phyloP scores from a whole-genome alignment of 2,113 vertebrate species.

The Hipposideros armiger region DNA sequence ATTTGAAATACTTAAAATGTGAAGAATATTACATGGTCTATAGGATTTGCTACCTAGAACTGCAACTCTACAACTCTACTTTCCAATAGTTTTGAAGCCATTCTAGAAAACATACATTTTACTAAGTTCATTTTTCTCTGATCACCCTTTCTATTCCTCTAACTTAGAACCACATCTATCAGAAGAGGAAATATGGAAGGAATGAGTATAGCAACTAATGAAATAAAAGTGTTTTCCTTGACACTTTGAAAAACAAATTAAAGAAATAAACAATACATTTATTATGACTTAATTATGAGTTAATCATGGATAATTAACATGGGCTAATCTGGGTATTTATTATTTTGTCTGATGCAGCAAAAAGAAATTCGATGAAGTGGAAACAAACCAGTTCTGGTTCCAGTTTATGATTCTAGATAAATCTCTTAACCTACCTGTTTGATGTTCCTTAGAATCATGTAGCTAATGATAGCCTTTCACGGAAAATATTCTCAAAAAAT shows the following conservation, averaged over 20 bases:
- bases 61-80: background rate
- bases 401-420: background rate
- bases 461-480: slow-evolving; percentile 32
- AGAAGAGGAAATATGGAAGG: slow-evolving; percentile 13
- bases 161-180: background rate
- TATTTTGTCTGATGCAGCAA: slow-evolving; percentile 21
- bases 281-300: slow-evolving; percentile 38
- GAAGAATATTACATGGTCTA: background rate
- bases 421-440: background rate
- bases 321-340: background rate
- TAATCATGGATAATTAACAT: slow-evolving; percentile 4
- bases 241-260: slow-evolving; percentile 39
- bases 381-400: background rate
- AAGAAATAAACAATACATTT: slow-evolving; percentile 56
- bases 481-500: slow-evolving; percentile 43
- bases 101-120: slow-evolving; percentile 35
- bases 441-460: slow-evolving; percentile 38
- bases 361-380: background rate
- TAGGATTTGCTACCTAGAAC: background rate
- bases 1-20: slow-evolving; percentile 40
- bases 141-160: background rate
- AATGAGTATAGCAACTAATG: background rate
- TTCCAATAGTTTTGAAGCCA: slow-evolving; percentile 48
- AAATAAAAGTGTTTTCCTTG: slow-evolving; percentile 11
- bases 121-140: background rate